Conservation (phyloP, 2,888 invertebrate genomes). For the Podabrus alpinus region DNA sequence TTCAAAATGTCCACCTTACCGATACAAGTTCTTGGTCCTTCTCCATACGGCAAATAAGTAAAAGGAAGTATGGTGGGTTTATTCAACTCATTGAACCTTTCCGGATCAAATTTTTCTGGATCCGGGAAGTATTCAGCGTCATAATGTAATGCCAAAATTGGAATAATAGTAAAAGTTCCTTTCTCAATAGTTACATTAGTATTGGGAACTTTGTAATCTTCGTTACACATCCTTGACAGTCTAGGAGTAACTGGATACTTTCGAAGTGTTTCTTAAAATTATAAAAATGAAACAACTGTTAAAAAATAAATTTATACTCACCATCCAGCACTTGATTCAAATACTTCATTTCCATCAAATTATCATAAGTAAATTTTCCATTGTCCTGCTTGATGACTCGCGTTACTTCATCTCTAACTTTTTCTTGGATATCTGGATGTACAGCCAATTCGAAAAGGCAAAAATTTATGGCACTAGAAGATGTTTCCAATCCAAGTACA, state of each 20-base stretch:
- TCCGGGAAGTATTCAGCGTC: slow-evolving; percentile 40
- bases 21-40: background rate
- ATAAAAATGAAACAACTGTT: background rate
- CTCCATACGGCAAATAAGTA: background rate
- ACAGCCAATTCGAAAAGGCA: background rate
- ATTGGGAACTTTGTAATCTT: background rate
- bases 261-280: background rate
- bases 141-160: slow-evolving; percentile 40
- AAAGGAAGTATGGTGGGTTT: background rate
- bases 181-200: slow-evolving; percentile 36
- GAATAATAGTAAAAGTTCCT: slow-evolving; percentile 35
- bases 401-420: background rate
- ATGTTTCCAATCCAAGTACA: background rate
- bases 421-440: background rate
- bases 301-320: background rate
- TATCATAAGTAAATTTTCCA: background rate
- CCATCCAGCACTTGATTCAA: background rate
- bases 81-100: background rate
- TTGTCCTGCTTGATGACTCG: background rate
- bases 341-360: background rate
- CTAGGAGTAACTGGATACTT: background rate
- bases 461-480: background rate
- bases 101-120: background rate
- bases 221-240: background rate
- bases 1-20: background rate